Evolutionary conservation across 2,888 invertebrate genomes (phyloP).

Genomic region (Rhorus exstirpatorius): DNA sequence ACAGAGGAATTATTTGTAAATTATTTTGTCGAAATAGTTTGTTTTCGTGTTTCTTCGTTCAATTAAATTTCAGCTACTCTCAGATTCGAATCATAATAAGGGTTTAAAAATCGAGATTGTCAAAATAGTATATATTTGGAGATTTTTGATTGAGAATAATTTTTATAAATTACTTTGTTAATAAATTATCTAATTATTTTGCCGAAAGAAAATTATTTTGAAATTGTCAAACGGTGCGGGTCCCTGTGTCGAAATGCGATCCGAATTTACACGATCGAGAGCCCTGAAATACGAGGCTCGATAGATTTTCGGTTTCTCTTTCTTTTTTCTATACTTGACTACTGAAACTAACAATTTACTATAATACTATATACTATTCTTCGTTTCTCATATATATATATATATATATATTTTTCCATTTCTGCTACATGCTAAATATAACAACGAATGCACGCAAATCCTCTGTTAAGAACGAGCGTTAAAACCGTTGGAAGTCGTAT

Average conservation of each 20-base stretch:
- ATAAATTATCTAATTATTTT: no score
- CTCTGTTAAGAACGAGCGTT: conserved; percentile 51
- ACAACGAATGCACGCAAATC: conserved; percentile 62
- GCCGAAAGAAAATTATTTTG: not conserved
- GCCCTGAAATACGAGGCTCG: conserved; percentile 53
- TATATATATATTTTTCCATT: conserved; percentile 52
- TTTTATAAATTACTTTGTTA: no score
- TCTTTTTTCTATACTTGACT: conserved; percentile 48
- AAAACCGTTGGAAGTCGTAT: conserved; percentile 39
- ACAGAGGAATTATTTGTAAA: no score
- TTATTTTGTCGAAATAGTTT: no score
- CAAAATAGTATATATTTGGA: no score
- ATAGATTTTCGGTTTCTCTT: conserved; percentile 60
- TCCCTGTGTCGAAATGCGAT: conserved; percentile 33
- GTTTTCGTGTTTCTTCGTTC: conserved; percentile 6
- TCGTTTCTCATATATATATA: conserved; percentile 40
- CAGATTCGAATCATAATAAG: no score
- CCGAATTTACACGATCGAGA: conserved; percentile 61
- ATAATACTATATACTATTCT: conserved; percentile 42
- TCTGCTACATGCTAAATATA: conserved; percentile 68
- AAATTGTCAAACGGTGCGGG: not conserved
- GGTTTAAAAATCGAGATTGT: no score
- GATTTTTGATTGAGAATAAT: no score
- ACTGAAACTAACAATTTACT: conserved; percentile 28
- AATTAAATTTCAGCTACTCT: not conserved